Base-by-base conservation (phyloP, 2,113 vertebrate genomes). In the Scopus umbretta region DNA sequence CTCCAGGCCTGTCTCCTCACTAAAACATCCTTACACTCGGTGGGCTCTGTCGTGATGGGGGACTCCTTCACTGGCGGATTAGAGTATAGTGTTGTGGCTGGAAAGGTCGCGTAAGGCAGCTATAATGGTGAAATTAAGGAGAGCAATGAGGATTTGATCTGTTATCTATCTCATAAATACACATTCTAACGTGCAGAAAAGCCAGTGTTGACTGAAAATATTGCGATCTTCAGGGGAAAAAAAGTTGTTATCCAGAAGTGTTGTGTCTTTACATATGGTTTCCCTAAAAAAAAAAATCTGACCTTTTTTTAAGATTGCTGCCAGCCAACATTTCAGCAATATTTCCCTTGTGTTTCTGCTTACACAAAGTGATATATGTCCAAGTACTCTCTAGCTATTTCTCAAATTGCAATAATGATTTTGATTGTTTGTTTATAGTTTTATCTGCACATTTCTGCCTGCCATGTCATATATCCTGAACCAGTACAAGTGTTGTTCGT, bases 311-410 rank as follows among this genome's bases (percentile, higher is more conserved):
- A 88, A 91, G 17, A 68, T 94, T 92, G 83, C 96, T 94, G 58
- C 36, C 32, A 62, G 91, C 92, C 95, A 97, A 80, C 40, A 72
- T 97, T 95, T 94, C 73, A 80, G 80, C 76, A 89, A 67, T 96
- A 80, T 91, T 92, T 96, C n/a, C 62, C 84, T 89, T 94, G 50
- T 82, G 58, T 90, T 95, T 88, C 53, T 90, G 22, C 59, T 97
- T 70, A 62, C 47, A 59, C 10, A 25, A 74, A 90, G 49, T 94
- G 78, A 94, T 94, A 94, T 92, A 89, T 92, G 76, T 94, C 66
- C 29, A 59, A 87, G 53, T 75, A 68, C 66, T 89, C 83, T 94
- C 78, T 79, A 74, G 73, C 34, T 92, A 59, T 27, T 89, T 97
- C 95, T 94, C 73, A 79, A 34, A 84, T 89, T 91, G 71, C 78